These are phyloP conservation scores for Struthidea cinerea DNA, from an alignment of 2,113 vertebrate genomes.

Conservation along the genomic window DNA sequence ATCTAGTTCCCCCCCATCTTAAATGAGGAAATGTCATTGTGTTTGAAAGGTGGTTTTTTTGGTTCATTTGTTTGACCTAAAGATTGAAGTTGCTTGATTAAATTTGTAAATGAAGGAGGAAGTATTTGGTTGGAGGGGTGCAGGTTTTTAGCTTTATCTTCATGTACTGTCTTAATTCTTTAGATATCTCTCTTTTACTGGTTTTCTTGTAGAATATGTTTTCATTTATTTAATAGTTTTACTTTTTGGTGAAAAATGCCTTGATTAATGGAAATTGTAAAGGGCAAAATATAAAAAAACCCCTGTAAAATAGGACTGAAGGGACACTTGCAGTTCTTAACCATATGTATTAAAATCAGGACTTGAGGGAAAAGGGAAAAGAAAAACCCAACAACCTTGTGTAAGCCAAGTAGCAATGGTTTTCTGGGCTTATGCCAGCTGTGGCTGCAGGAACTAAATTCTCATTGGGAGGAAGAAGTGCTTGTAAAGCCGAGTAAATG, in stretches of 20 bases:
- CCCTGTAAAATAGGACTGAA: neutral
- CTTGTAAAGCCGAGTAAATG: neutral
- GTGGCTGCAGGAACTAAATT: neutral
- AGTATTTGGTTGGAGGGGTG: neutral
- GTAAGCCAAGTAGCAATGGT: neutral
- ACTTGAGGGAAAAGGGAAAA: neutral
- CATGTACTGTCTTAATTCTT: neutral
- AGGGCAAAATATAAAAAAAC: neutral
- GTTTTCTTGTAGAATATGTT: neutral
- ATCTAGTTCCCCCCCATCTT: neutral
- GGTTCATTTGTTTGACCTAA: neutral
- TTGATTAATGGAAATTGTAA: neutral
- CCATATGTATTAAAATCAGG: neutral
- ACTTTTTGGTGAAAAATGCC: neutral
- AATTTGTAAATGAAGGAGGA: neutral
- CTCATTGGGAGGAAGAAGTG: neutral
- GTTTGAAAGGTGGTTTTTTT: neutral
- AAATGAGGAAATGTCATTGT: neutral
- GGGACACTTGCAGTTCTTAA: neutral
- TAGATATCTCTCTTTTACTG: neutral
- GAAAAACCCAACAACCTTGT: too few species aligned
- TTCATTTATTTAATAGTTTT: neutral
- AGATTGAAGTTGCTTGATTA: neutral
- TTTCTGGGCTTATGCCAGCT: neutral
- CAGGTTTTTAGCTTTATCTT: neutral